Conservation (phyloP, 2,888 invertebrate genomes). For the Dryocosmus kuriphilus region DNA sequence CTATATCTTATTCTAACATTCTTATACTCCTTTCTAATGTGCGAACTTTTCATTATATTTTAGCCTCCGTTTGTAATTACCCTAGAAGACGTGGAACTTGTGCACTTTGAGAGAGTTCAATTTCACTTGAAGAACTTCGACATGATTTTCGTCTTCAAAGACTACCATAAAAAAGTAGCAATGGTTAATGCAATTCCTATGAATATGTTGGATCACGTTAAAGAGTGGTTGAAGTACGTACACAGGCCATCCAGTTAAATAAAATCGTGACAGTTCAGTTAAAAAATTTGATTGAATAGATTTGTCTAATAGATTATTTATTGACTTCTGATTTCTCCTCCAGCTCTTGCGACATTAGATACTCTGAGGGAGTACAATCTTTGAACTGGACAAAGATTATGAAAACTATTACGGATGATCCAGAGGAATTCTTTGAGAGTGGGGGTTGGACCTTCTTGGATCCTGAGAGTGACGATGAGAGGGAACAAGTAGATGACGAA, state of each 20-base stretch:
- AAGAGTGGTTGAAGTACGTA: constrained; percentile 98
- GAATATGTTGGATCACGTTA: constrained; percentile 99
- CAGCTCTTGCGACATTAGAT: constrained; percentile 96
- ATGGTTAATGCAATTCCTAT: constrained; percentile 99
- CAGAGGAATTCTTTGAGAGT: constrained; percentile 98
- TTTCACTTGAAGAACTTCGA: constrained; percentile 99
- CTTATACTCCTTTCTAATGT: not conserved
- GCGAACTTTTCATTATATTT: constrained; percentile 48
- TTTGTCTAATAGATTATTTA: constrained; percentile 15
- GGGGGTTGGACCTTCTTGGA: constrained; percentile 99
- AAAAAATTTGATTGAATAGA: not conserved
- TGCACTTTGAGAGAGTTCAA: constrained; percentile 99
- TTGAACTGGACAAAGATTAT: constrained; percentile 99
- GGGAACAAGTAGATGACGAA: constrained; percentile 81
- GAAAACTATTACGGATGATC: constrained; percentile 99
- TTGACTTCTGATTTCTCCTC: constrained; percentile 52
- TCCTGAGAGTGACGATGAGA: constrained; percentile 92
- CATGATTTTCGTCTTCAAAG: constrained; percentile 99
- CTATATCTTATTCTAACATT: constrained; percentile 5
- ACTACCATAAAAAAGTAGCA: constrained; percentile 94
- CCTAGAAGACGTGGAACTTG: constrained; percentile 97
- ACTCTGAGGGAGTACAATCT: constrained; percentile 98
- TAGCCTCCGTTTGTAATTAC: constrained; percentile 98
- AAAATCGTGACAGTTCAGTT: not conserved
- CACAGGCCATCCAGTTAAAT: not conserved